phyloP scores from a whole-genome alignment of 2,113 vertebrate genomes.

The Daubentonia madagascariensis region DNA sequence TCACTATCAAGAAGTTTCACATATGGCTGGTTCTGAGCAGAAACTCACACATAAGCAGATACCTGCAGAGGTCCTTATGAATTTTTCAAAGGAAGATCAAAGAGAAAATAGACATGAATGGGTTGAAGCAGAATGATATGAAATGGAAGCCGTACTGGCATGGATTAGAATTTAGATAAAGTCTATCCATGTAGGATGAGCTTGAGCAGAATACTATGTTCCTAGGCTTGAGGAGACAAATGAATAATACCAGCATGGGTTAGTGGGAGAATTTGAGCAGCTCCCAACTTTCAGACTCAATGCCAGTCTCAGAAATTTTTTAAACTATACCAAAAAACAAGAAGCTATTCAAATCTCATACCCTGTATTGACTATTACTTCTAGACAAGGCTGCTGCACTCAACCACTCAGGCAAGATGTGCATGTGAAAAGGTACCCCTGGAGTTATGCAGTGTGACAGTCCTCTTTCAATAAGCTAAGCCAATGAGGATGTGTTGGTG shows the following conservation, averaged over 20 bases:
- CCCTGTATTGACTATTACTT: not conserved
- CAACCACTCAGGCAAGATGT: not conserved
- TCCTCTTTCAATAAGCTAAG: not conserved
- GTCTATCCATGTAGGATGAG: not conserved
- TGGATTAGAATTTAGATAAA: slow-evolving; percentile 63
- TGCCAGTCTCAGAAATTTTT: not conserved
- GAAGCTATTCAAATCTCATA: not conserved
- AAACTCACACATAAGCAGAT: slow-evolving; percentile 33
- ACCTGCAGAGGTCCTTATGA: slow-evolving; percentile 64
- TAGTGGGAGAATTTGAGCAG: not conserved
- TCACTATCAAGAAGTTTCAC: slow-evolving; percentile 44
- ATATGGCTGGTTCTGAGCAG: slow-evolving; percentile 45
- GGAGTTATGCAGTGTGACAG: not conserved
- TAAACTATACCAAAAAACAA: not conserved
- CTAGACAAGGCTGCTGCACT: not conserved
- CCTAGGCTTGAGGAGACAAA: not conserved
- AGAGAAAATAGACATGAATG: slow-evolving; percentile 65
- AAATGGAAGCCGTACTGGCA: not conserved
- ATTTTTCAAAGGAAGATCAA: slow-evolving; percentile 75
- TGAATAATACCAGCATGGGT: not conserved
- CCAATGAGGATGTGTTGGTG: not conserved
- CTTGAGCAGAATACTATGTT: not conserved
- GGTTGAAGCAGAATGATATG: slow-evolving; percentile 40
- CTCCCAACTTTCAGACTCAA: not conserved
- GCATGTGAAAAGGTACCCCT: not conserved